These are phyloP conservation scores for Morone chrysops DNA, from an alignment of 2,113 vertebrate species.

Conservation along the genomic window DNA sequence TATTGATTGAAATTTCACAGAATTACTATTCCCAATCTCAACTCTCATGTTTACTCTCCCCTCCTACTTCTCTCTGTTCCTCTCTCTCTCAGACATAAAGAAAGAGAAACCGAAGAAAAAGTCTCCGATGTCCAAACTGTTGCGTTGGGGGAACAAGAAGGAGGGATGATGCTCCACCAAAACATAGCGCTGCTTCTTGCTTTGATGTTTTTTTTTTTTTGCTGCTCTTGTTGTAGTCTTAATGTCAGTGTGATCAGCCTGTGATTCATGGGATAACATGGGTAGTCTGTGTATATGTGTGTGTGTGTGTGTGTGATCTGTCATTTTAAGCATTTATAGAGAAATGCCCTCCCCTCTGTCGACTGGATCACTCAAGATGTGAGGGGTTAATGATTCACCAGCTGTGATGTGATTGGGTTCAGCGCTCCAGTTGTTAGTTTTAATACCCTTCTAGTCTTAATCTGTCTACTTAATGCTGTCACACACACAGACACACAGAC, in stretches of 20 bases:
- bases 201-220: slow-evolving; percentile 37
- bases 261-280: slow-evolving; percentile 49
- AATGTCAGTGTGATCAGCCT: slow-evolving; percentile 37
- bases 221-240: slow-evolving; percentile 39
- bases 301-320: slow-evolving; percentile 13
- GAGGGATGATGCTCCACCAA: slow-evolving; percentile 52
- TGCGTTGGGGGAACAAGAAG: slow-evolving; percentile 74
- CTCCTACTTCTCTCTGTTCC: not conserved
- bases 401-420: slow-evolving; percentile 61
- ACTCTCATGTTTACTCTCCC: not conserved
- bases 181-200: not conserved
- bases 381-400: slow-evolving; percentile 69
- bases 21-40: not conserved
- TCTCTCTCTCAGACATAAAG: slow-evolving; percentile 74
- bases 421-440: slow-evolving; percentile 61
- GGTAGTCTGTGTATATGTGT: not conserved
- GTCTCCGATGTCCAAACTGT: slow-evolving; percentile 74
- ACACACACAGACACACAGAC: slow-evolving; percentile 25
- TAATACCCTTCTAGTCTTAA: slow-evolving; percentile 70
- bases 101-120: slow-evolving; percentile 84
- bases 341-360: slow-evolving; percentile 56
- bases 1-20: not conserved
- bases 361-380: slow-evolving; percentile 53
- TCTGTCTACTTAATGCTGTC: slow-evolving; percentile 52
- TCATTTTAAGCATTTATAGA: slow-evolving; percentile 25